Conservation (phyloP, 1,140 invertebrate genomes). For the Drosophila sproati region DNA sequence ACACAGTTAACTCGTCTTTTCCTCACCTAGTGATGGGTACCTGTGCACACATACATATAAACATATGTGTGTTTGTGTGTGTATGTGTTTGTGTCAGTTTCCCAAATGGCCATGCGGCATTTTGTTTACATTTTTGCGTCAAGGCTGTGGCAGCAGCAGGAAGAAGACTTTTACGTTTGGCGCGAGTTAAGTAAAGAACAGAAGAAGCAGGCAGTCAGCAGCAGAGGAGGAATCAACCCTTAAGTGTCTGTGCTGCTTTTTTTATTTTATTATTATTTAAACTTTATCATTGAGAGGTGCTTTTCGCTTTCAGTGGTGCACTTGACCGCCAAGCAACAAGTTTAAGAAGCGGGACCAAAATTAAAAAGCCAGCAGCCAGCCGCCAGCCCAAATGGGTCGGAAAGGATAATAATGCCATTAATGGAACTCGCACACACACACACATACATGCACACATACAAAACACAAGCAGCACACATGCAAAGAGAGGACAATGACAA, state of each 20-base stretch:
- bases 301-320: slow-evolving; percentile 51
- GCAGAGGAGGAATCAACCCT: slow-evolving; percentile 24
- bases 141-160: slow-evolving; percentile 32
- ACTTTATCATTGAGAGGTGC: slow-evolving; percentile 52
- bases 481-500: slow-evolving; percentile 7
- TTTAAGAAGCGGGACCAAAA: slow-evolving; percentile 62
- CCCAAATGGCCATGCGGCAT: slow-evolving; percentile 51
- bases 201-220: neutral
- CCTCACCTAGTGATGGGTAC: slow-evolving; percentile 16
- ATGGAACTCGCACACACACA: slow-evolving; percentile 42
- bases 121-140: slow-evolving; percentile 64
- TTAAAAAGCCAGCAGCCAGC: slow-evolving; percentile 46
- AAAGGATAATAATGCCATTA: slow-evolving; percentile 70
- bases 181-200: slow-evolving; percentile 27
- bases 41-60: neutral
- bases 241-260: slow-evolving; percentile 27
- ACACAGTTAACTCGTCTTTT: neutral
- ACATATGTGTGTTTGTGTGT: neutral
- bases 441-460: slow-evolving; percentile 11
- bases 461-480: slow-evolving; percentile 8
- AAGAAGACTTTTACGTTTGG: slow-evolving; percentile 32
- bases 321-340: slow-evolving; percentile 72
- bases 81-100: slow-evolving; percentile 26
- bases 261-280: slow-evolving; percentile 49
- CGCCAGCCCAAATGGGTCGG: slow-evolving; percentile 31